Evolutionary conservation across 1,140 invertebrate species (phyloP).

Genomic region (Daktulosphaira vitifoliae): DNA sequence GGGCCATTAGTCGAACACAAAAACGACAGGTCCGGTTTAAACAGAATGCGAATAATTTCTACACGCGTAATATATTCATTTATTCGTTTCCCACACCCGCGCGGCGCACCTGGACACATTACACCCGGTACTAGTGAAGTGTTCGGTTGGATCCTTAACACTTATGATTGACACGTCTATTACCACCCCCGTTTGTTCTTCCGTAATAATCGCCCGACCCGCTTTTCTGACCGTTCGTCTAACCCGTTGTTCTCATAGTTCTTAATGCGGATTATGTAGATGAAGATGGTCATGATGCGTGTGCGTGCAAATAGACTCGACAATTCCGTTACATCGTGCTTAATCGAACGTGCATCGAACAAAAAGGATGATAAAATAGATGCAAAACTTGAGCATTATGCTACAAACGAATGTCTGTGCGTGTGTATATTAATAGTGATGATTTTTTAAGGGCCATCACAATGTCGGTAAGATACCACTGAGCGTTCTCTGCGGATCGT

Average conservation of each 20-base stretch:
- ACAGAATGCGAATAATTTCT: background rate
- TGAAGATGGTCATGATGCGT: background rate
- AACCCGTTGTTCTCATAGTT: too few species aligned
- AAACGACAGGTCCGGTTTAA: slow-evolving; percentile 30
- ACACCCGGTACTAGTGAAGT: too few species aligned
- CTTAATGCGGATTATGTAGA: slow-evolving; percentile 14
- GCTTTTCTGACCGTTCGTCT: too few species aligned
- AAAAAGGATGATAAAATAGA: too few species aligned
- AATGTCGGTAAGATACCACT: too few species aligned
- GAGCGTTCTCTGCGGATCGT: too few species aligned
- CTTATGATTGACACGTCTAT: slow-evolving; percentile 29
- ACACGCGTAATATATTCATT: background rate
- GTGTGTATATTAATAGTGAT: too few species aligned
- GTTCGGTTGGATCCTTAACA: too few species aligned
- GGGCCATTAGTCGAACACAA: slow-evolving; percentile 29
- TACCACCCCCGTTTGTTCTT: slow-evolving; percentile 1
- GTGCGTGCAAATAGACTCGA: background rate
- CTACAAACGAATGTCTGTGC: too few species aligned
- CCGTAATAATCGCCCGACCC: background rate
- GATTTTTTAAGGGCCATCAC: too few species aligned
- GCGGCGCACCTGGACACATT: background rate
- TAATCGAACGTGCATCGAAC: background rate
- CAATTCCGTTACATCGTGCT: slow-evolving; percentile 24
- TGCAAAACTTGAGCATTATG: too few species aligned
- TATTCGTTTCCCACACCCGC: background rate